Base-by-base conservation (phyloP, 1,140 invertebrate genomes). In the Sinella curviseta region DNA sequence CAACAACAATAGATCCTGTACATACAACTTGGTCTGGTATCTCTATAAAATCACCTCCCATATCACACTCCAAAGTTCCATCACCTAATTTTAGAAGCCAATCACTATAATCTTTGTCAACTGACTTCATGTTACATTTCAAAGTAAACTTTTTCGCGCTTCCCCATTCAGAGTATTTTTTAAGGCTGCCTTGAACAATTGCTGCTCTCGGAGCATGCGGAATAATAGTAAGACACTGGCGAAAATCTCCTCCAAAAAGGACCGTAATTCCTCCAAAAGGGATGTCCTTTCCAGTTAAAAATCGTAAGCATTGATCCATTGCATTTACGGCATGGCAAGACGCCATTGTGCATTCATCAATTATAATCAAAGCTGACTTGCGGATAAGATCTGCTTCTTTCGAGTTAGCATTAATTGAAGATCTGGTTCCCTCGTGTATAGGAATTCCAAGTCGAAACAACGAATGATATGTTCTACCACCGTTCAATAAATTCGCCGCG, bases 171-270 rank as follows among this genome's bases (percentile, higher is more conserved):
- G 24, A 83, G 85, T 2, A 31, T 79, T 84, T 86, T 85, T 0
- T 87, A 80, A 82, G n/a, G n/a, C 82, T 86, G 65, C 77, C 84
- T 82, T 87, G 87, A 30, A 89, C 67, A 86, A 88, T 86, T 84
- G 89, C 86, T 78, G 87, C 86, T 75, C 81, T 76, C n/a, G 87
- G 88, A 79, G 83, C 85, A 84, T 85, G 83, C 54, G 83, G 81
- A 34, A 89, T 86, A 3, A 89, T 86, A 1, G 88, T 87, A 30
- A 90, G 79, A 26, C 84, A 89, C 84, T 90, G 87, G 73, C 87
- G 78, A 83, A 89, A 90, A 85, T 90, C 87, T 60, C 88, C 88
- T 20, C 82, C 82, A 65, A 81, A 8, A 1, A 81, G n/a, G 8
- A 83, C 20, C 12, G 77, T 35, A 75, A 79, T 80, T 3, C 76